These are phyloP conservation scores for Ctenosaura bakeri DNA, from an alignment of 2,797 vertebrate genomes.

Conservation along the genomic window DNA sequence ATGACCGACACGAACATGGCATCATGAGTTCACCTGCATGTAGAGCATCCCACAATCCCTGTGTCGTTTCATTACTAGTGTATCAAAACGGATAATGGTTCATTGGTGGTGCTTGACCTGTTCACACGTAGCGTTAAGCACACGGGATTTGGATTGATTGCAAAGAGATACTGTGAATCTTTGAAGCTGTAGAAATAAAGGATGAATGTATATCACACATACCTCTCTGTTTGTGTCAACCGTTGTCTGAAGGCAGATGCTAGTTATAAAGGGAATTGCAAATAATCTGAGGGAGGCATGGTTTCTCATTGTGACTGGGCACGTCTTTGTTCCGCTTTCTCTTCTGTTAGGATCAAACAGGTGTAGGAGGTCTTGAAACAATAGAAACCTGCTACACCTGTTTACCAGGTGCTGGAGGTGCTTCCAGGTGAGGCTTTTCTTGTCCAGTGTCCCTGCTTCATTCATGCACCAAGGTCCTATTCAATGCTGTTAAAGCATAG, in stretches of 20 bases:
- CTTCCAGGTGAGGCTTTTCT: not conserved
- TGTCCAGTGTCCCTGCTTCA: not conserved
- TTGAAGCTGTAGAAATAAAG: slow-evolving; percentile 13
- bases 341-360: not conserved
- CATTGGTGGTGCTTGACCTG: not conserved
- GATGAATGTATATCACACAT: not conserved
- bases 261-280: not conserved
- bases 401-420: not conserved
- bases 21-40: not conserved
- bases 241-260: no score
- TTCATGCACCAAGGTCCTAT: no score
- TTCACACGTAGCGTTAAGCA: not conserved
- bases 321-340: no score
- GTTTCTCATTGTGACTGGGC: not conserved
- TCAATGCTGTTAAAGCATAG: no score
- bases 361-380: not conserved
- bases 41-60: not conserved
- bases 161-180: not conserved
- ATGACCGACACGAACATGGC: no score
- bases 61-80: no score
- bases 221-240: not conserved
- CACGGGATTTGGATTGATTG: not conserved
- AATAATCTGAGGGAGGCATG: no score
- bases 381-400: not conserved
- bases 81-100: not conserved